Conservation (phyloP, 2,797 vertebrate species). For the Anguilla marmorata region DNA sequence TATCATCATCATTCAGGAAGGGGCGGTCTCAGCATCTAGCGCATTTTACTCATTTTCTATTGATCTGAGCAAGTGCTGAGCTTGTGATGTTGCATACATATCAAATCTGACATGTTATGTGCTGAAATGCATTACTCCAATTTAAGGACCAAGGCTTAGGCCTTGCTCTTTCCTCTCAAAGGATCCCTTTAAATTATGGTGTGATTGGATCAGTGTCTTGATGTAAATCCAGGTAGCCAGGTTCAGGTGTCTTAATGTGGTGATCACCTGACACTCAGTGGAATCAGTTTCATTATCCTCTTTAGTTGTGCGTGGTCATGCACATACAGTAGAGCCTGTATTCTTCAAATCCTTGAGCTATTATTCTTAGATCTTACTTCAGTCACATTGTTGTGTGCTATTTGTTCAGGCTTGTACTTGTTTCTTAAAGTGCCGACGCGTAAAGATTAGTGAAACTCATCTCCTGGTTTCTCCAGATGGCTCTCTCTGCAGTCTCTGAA, state of each 20-base stretch:
- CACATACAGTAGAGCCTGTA: background rate
- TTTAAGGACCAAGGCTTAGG: background rate
- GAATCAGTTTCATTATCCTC: background rate
- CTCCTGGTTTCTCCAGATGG: background rate
- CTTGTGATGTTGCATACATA: background rate
- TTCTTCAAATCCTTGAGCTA: background rate
- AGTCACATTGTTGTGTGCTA: background rate
- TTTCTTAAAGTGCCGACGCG: background rate
- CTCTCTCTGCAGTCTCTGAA: constrained; percentile 15
- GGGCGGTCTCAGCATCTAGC: background rate
- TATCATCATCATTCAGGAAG: too few relatives aligned
- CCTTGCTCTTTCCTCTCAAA: background rate
- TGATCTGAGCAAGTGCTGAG: background rate
- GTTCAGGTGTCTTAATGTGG: background rate
- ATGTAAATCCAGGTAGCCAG: background rate
- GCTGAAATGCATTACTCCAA: background rate
- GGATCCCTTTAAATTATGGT: background rate
- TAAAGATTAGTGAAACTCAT: background rate
- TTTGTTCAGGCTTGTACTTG: background rate
- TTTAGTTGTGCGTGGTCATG: background rate
- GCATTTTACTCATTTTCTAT: background rate
- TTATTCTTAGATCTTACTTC: background rate
- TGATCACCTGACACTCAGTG: background rate
- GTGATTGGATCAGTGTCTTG: background rate
- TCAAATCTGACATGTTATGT: background rate